Base-by-base conservation (phyloP, 92 coral and sea anemone species). In the Zoanthus solanderi region DNA sequence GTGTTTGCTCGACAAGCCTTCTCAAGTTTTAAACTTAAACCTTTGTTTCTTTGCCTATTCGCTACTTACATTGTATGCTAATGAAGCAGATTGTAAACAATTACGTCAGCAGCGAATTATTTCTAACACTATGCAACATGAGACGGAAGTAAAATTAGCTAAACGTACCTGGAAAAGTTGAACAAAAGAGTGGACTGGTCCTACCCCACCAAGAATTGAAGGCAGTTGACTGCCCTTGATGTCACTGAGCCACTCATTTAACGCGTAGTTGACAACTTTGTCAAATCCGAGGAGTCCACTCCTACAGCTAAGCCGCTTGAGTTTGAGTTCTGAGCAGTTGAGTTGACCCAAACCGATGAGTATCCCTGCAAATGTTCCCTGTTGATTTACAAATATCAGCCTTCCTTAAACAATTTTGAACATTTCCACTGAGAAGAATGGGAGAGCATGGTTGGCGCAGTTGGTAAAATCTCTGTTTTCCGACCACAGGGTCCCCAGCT, bases 141-240 rank as follows among this genome's bases (percentile, higher is more conserved):
- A 37, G 42, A 37, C 42, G 42, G 42, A 37, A 4, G 42, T 37
- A 37, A 37, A 2, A 37, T 37, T 37, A 37, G 42, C 42, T 37
- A 2, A 37, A 37, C 3, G 42, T 81, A 81, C 85, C 85, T 81
- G 85, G 13, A 90, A 83, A 42, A 97, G 78, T 94, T 97, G 99
- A 7, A 95, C 98, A 37, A 97, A 95, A 2, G 98, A 95, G 86
- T 97, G 96, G 30, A 96, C 96, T 5, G 99, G 99, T n/a, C 99
- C 99, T 0, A 97, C 98, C 2, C 99, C 99, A 0, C 99, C 99
- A 7, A 97, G 92, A 67, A 97, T 97, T 30, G 98, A 87, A 4
- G 98, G 93, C 23, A 95, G 85, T 89, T 91, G 99, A 9, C 96
- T 89, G 71, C 96, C 91, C 79, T 92, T 95, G 83, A 97, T 95